A percentile compares a stretch with the other conserved stretches of the same genome.
Evolutionary conservation across 2,113 vertebrate species (phyloP).

Genomic region (Apeltes quadracus): DNA sequence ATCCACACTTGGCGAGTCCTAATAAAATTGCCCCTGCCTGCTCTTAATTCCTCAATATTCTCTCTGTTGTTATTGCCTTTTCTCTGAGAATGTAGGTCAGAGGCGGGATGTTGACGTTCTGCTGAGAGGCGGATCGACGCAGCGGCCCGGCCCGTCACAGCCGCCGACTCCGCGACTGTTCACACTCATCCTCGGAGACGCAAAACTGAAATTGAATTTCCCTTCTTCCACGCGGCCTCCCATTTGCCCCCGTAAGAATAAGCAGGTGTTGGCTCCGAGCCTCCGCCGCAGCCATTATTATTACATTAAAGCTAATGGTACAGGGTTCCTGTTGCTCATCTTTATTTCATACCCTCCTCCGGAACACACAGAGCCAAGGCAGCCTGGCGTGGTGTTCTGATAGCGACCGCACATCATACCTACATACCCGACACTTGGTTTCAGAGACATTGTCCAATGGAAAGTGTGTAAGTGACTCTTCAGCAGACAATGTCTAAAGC

Average conservation of each 20-base stretch:
- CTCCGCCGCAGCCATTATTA: conserved; percentile 25
- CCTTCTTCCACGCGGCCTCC: conserved; percentile 4
- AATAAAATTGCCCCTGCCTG: conserved; percentile 65
- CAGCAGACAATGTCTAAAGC: neutral
- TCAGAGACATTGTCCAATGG: neutral
- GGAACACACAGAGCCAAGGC: neutral
- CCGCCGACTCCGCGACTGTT: conserved; percentile 40
- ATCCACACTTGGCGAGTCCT: conserved; percentile 29
- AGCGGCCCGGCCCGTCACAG: conserved; percentile 28
- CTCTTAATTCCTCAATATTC: conserved; percentile 74
- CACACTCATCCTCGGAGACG: conserved; percentile 24
- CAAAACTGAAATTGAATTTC: conserved; percentile 33
- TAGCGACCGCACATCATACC: neutral
- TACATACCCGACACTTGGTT: neutral
- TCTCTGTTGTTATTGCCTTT: conserved; percentile 57
- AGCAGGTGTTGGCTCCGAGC: conserved; percentile 19
- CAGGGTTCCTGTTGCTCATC: conserved; percentile 10
- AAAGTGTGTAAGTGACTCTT: neutral
- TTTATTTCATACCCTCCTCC: conserved; percentile 4
- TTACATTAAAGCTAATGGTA: conserved; percentile 35
- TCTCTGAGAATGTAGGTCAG: conserved; percentile 75
- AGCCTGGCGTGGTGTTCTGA: neutral
- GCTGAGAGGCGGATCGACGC: conserved; percentile 64
- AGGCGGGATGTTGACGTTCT: conserved; percentile 56
- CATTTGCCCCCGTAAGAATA: conserved; percentile 5